Base-by-base conservation (phyloP, 1,140 invertebrate genomes). In the Chymomyza costata region DNA sequence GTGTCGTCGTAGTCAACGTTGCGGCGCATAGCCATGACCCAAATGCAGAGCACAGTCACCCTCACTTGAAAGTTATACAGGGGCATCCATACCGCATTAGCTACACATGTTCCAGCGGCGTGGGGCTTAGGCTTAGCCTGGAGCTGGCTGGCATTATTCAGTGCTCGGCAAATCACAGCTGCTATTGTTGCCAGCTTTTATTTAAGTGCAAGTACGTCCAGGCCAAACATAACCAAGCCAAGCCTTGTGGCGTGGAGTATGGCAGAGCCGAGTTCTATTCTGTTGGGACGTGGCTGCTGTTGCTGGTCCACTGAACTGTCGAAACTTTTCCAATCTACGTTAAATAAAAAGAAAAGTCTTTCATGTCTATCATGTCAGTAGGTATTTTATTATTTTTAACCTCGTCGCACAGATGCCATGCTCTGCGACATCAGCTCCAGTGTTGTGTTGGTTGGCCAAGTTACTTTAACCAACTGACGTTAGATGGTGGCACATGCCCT, bases 271-370 rank as follows among this genome's bases (percentile, higher is more conserved):
- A 28, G 5, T 28, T 28, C 10, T 6, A 10, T 28, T 28, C 13
- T 6, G 7, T 5, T 34, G 3, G 2, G 10, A 2, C 5, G 8
- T 13, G 16, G 1, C 18, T 10, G 25, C 19, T 5, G 19, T 18
- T 35, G 49, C 44, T 7, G 48, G 45, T 49, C 61, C 68, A 61
- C 56, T 65, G 68, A 69, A 68, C 71, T 78, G 78, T 82, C 71
- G 78, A 82, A 82, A 82, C 78, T 82, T 82, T 82, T 82, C 78
- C 78, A 82, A 82, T 82, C 78, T 82, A 82, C 62, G 67, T 74
- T 82, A 82, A 82, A 82, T 82, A 82, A 81, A 82, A 80, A 66
- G 67, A 78, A 78, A 78, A 80, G 65, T 73, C 80, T 69, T 66
- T 68, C 78, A 55, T 82, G 78, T 82, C 78, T 73, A 82, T 82